Evolutionary conservation across 2,888 invertebrate genomes (phyloP).

Genomic region (Diarsia brunnea): DNA sequence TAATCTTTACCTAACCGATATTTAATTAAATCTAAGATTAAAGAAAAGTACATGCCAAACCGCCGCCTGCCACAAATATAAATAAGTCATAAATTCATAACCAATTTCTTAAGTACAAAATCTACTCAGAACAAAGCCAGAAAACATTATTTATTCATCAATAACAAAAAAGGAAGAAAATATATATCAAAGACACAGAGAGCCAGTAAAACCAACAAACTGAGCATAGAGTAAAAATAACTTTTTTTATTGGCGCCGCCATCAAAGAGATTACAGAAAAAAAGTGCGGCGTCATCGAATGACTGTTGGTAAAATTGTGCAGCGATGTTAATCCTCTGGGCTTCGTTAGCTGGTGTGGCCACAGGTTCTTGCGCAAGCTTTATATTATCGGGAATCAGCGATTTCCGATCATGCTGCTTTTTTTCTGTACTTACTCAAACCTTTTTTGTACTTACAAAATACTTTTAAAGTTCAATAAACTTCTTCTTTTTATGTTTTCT

Average conservation of each 20-base stretch:
- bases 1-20: slow-evolving; percentile 17
- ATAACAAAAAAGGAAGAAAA: slow-evolving; percentile 40
- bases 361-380: slow-evolving; percentile 39
- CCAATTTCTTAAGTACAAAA: slow-evolving; percentile 50
- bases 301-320: slow-evolving; percentile 57
- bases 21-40: slow-evolving; percentile 28
- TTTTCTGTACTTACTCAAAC: slow-evolving; percentile 19
- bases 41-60: slow-evolving; percentile 22
- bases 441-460: slow-evolving; percentile 8
- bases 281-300: slow-evolving; percentile 64
- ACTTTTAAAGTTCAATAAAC: slow-evolving; percentile 40
- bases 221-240: slow-evolving; percentile 61
- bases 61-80: not conserved
- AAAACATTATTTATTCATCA: slow-evolving; percentile 49
- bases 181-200: slow-evolving; percentile 54
- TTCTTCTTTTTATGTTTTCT: slow-evolving; percentile 23
- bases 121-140: slow-evolving; percentile 21
- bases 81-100: slow-evolving; percentile 53
- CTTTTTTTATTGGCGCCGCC: slow-evolving; percentile 69
- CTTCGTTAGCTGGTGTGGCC: slow-evolving; percentile 58
- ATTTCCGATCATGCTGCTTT: slow-evolving; percentile 50
- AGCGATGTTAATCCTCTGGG: slow-evolving; percentile 68
- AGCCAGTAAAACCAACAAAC: slow-evolving; percentile 53
- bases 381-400: slow-evolving; percentile 58
- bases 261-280: slow-evolving; percentile 75